Evolutionary conservation across 2,888 invertebrate species (phyloP).

Genomic region (Pandemis corylana): DNA sequence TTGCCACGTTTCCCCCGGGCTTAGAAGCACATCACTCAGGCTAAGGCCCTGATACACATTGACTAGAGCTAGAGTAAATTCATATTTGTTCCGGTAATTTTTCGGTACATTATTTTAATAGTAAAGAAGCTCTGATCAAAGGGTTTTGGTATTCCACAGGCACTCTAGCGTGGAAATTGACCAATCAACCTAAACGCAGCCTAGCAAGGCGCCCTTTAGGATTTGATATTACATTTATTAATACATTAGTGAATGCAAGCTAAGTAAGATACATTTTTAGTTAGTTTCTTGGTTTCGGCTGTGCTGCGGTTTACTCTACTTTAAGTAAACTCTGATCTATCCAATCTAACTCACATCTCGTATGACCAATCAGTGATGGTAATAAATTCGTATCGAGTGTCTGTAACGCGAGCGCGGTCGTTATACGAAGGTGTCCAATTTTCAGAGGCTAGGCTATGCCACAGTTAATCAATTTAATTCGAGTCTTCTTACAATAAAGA

Average conservation of each 20-base stretch:
- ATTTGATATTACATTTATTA: no score
- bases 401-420: constrained; percentile 6
- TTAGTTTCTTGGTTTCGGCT: no score
- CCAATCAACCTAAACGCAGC: no score
- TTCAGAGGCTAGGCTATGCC: not conserved
- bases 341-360: constrained; percentile 11
- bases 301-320: not conserved
- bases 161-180: no score
- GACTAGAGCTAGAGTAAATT: not conserved
- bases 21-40: constrained; percentile 13
- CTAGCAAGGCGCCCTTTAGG: no score
- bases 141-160: no score
- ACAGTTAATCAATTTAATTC: no score
- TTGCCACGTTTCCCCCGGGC: constrained; percentile 4
- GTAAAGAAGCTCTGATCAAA: no score
- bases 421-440: not conserved
- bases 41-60: not conserved
- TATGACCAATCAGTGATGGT: constrained; percentile 6
- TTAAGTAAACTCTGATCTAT: not conserved
- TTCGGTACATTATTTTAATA: no score
- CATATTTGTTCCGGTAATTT: not conserved
- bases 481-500: no score
- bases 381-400: constrained; percentile 16
- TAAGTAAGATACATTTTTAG: no score
- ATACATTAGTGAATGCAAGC: no score